A percentile compares a stretch with the other conserved stretches of the same genome.
Evolutionary conservation across 2,888 invertebrate genomes (phyloP).

Genomic region (Ceriagrion tenellum): DNA sequence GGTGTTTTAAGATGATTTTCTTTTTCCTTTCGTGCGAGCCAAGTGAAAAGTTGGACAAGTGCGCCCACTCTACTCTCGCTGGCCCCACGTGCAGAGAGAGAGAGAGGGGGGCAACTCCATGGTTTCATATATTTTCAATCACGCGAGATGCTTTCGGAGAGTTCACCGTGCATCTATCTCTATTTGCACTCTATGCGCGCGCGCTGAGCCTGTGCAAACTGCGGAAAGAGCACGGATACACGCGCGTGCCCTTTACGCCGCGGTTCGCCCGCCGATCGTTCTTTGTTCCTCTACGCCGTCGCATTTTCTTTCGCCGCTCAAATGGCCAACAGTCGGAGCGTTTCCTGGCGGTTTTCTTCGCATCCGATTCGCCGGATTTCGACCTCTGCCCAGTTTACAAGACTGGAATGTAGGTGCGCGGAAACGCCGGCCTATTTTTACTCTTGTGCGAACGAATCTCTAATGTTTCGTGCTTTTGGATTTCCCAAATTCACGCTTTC

Average conservation of each 20-base stretch:
- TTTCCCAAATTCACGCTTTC: neutral
- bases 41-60: neutral
- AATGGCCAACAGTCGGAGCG: neutral
- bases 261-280: neutral
- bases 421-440: too few relatives aligned
- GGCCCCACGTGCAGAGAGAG: neutral
- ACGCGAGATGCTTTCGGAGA: neutral
- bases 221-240: neutral
- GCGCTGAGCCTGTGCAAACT: neutral
- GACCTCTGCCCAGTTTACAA: too few relatives aligned
- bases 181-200: neutral
- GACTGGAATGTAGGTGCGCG: too few relatives aligned
- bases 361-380: too few relatives aligned
- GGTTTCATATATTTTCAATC: neutral
- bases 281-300: neutral
- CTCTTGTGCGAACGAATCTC: too few relatives aligned
- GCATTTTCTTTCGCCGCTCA: neutral
- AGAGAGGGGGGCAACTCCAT: too few relatives aligned
- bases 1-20: neutral
- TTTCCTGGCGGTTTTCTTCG: too few relatives aligned
- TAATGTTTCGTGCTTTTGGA: too few relatives aligned
- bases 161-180: neutral
- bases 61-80: neutral
- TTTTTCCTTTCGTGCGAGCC: neutral
- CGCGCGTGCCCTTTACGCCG: neutral